Percentiles rank a stretch among this genome's conserved stretches.
These are phyloP conservation scores for Pseudopleuronectes americanus DNA, from an alignment of 2,797 vertebrate genomes.

Conservation along the genomic window DNA sequence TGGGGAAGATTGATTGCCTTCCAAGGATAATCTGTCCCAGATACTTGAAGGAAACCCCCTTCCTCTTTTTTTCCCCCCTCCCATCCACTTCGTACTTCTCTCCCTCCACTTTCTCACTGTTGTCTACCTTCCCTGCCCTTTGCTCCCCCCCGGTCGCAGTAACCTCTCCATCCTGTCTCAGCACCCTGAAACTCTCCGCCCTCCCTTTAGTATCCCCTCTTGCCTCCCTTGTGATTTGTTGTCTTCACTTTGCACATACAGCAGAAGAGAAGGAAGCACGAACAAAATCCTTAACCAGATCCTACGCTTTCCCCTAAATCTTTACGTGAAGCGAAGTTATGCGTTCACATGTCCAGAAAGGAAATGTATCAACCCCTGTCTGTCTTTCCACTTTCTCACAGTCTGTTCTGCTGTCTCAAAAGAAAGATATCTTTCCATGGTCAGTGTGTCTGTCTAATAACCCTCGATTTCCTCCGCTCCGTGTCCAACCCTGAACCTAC, in stretches of 20 bases:
- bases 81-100: slow-evolving; percentile 44
- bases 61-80: slow-evolving; percentile 1
- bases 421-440: slow-evolving; percentile 44
- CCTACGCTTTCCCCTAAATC: slow-evolving; percentile 26
- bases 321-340: slow-evolving; percentile 18
- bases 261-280: slow-evolving; percentile 3
- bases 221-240: slow-evolving; percentile 28
- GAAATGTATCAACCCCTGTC: slow-evolving; percentile 27
- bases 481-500: slow-evolving; percentile 24
- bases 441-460: slow-evolving; percentile 31
- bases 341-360: slow-evolving; percentile 8
- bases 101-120: slow-evolving; percentile 42
- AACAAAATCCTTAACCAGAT: slow-evolving; percentile 28
- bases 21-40: slow-evolving; percentile 81
- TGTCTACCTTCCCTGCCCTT: slow-evolving; percentile 62
- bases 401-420: slow-evolving; percentile 24
- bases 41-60: slow-evolving; percentile 59
- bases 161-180: slow-evolving; percentile 60
- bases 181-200: slow-evolving; percentile 27
- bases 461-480: slow-evolving; percentile 28
- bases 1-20: slow-evolving; percentile 78
- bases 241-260: slow-evolving; percentile 17
- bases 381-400: neutral
- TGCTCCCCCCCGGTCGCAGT: slow-evolving; percentile 47
- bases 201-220: neutral